Conservation (phyloP, 2,113 vertebrate species). For the Psilopsiagon aurifrons region DNA sequence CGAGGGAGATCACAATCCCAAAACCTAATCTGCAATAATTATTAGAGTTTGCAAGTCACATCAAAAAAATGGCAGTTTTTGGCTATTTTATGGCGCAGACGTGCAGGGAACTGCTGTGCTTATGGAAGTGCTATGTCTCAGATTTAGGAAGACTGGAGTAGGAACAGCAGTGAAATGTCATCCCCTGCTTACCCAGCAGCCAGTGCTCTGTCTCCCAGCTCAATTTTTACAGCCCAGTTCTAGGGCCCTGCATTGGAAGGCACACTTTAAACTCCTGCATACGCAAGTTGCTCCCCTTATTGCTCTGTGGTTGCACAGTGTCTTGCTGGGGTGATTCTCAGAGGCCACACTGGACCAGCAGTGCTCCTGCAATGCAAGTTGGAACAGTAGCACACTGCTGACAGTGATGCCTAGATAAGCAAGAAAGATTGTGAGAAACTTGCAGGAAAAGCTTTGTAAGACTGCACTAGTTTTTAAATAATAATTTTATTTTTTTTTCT, state of each 20-base stretch:
- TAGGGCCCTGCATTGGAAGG: no score
- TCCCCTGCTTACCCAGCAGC: neutral
- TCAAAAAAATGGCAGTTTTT: neutral
- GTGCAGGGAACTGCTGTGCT: neutral
- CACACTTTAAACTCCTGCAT: rapidly evolving
- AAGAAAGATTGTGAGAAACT: neutral
- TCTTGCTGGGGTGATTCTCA: neutral
- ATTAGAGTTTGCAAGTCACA: rapidly evolving
- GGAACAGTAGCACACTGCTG: rapidly evolving
- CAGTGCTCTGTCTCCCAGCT: neutral
- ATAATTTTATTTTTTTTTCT: neutral
- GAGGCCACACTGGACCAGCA: neutral
- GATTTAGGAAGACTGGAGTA: neutral
- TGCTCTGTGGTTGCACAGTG: neutral
- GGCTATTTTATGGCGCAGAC: neutral
- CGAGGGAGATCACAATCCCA: neutral
- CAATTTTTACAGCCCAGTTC: neutral
- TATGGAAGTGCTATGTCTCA: neutral
- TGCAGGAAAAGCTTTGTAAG: neutral
- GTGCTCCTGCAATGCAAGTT: neutral
- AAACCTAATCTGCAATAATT: neutral
- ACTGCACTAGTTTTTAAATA: neutral
- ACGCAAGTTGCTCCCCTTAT: rapidly evolving
- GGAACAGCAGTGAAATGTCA: neutral
- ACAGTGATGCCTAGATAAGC: rapidly evolving